These are phyloP conservation scores for Drosophila limbata DNA, from an alignment of 2,888 invertebrate genomes.

Conservation along the genomic window DNA sequence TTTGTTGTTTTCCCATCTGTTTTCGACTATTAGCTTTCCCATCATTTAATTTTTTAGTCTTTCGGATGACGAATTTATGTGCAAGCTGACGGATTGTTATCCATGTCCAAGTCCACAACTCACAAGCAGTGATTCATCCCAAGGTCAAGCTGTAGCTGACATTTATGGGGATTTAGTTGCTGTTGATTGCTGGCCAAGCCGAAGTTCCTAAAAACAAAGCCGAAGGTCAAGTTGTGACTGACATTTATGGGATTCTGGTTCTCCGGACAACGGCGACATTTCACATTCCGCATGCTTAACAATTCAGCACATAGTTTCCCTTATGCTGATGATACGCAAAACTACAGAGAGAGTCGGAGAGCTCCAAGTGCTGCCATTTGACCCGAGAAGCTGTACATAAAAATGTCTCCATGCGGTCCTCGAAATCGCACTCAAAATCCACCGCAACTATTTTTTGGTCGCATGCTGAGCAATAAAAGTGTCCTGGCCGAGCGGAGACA, in stretches of 20 bases:
- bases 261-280: conserved; percentile 43
- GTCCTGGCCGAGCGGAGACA: conserved; percentile 70
- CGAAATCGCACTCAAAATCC: conserved; percentile 74
- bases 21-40: conserved; percentile 5
- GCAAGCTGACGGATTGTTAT: conserved; percentile 7
- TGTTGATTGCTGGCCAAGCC: conserved; percentile 38
- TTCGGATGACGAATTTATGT: conserved; percentile 38
- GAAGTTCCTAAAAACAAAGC: conserved; percentile 9
- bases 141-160: conserved; percentile 69
- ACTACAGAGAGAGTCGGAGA: conserved; percentile 10
- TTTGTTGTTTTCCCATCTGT: not conserved
- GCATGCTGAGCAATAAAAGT: conserved; percentile 77
- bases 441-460: conserved; percentile 77
- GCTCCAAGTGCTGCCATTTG: conserved; percentile 12
- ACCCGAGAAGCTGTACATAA: conserved; percentile 49
- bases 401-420: conserved; percentile 56
- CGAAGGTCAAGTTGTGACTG: conserved; percentile 54
- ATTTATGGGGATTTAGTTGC: conserved; percentile 53
- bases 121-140: conserved; percentile 33
- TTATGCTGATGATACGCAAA: conserved; percentile 65
- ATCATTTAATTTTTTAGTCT: conserved; percentile 24
- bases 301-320: conserved; percentile 71
- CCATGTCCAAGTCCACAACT: not conserved
- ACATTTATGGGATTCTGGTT: conserved; percentile 54
- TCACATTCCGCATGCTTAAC: conserved; percentile 61